phyloP scores from a whole-genome alignment of 2,888 invertebrate genomes.

The Synanthedon andrenaeformis region DNA sequence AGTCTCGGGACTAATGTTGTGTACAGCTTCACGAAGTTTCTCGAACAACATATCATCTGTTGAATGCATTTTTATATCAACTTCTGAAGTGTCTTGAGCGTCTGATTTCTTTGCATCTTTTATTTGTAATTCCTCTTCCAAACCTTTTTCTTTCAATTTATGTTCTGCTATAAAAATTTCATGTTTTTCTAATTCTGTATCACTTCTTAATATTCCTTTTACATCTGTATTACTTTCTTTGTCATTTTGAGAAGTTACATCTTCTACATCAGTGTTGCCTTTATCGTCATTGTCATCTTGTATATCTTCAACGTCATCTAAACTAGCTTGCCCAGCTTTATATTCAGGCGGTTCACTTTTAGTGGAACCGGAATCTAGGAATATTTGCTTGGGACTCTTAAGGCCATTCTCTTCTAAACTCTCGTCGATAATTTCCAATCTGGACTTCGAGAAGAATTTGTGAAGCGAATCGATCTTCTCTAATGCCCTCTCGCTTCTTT shows the following conservation, averaged over 20 bases:
- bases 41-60: no score
- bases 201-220: no score
- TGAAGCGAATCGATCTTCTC: constrained; percentile 57
- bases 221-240: neutral
- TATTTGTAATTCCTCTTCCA: no score
- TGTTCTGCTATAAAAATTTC: no score
- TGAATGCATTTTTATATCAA: no score
- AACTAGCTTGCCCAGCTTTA: constrained; percentile 48
- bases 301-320: constrained; percentile 59
- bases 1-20: neutral
- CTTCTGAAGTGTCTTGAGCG: no score
- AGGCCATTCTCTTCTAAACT: constrained; percentile 40
- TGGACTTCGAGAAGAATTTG: constrained; percentile 55
- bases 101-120: no score
- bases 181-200: no score
- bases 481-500: constrained; percentile 44
- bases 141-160: no score
- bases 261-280: constrained; percentile 2
- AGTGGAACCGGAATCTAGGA: constrained; percentile 3
- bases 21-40: neutral
- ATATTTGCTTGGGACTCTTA: constrained; percentile 18
- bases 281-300: constrained; percentile 36
- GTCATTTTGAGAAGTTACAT: neutral
- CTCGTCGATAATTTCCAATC: constrained; percentile 61
- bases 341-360: constrained; percentile 16